Base-by-base conservation (phyloP, 2,888 invertebrate species). In the Clusia tigrina region DNA sequence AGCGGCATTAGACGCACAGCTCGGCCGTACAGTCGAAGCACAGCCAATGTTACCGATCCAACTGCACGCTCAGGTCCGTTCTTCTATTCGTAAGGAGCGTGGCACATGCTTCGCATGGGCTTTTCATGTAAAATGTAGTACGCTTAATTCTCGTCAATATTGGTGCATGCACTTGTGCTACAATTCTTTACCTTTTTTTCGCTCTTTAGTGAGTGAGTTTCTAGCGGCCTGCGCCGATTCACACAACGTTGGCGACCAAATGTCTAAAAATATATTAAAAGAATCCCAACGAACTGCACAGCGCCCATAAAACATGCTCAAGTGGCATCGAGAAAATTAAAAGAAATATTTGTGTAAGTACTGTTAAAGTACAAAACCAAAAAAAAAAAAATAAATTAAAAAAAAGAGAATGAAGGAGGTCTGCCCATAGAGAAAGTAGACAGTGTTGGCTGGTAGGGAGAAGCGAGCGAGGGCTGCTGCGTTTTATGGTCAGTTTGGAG, bases 261-360 rank as follows among this genome's bases (percentile, higher is more conserved):
- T 62, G 71, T 72, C 77, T 77, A 77, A 74, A 77, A 77, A 76
- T 77, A 78, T 71, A 70, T 70, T 67, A 65, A 70, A 69, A 69
- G 67, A 69, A 63, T 67, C 66, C 56, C 65, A 69, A 77, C 69
- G 70, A 72, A 70, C 66, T 69, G 66, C 66, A 2, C 20, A 53
- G 23, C 57, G 38, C 46, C 68, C 77, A 77, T 78, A 78, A 79
- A 79, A 78, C 70, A 77, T 73, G 78, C 77, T 78, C 79, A 77
- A 77, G 77, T 78, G 76, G 67, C 58, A 63, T 68, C 69, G 66
- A 63, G 64, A 25, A 63, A 63, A 66, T 58, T 63, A 58, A 60
- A 63, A 53, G 67, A 59, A 55, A 60, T 15, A n/a, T n/a, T n/a
- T n/a, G n/a, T n/a, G n/a, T n/a, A n/a, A n/a, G n/a, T n/a, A n/a